phyloP scores from a whole-genome alignment of 1,140 invertebrate species.

The Pissodes strobi region DNA sequence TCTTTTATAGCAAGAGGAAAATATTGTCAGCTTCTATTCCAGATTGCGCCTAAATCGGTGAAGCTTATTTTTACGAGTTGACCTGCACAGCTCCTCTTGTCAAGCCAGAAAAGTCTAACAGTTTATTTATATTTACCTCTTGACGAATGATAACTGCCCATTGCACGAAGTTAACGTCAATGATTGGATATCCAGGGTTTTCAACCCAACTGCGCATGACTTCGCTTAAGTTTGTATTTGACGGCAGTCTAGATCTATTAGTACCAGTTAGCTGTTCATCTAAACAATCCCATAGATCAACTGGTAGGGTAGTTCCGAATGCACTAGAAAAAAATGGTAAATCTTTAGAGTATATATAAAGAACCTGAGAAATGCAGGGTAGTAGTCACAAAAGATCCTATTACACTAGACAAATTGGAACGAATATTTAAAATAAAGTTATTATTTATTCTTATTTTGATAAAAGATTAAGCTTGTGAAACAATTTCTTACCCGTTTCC shows the following conservation, averaged over 20 bases:
- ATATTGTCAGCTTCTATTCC: no score
- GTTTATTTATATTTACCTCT: conserved; percentile 28
- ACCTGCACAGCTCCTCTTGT: no score
- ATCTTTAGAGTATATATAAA: conserved; percentile 22
- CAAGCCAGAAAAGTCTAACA: no score
- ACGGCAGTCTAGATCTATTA: conserved; percentile 28
- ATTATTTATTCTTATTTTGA: no score
- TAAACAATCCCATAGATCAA: conserved; percentile 36
- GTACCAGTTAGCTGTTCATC: conserved; percentile 32
- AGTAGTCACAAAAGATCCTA: no score
- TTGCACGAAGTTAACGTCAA: conserved; percentile 45
- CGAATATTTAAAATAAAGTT: no score
- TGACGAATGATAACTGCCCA: conserved; percentile 36
- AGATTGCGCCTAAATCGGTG: no score
- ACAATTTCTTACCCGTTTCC: no score
- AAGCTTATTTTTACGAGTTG: no score
- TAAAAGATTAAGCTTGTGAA: no score
- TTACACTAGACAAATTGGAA: no score
- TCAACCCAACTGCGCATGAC: conserved; percentile 67
- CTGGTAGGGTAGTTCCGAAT: conserved; percentile 30
- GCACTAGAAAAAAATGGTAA: conserved; percentile 29
- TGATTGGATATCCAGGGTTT: conserved; percentile 66
- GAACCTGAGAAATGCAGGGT: neutral
- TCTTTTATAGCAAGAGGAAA: no score
- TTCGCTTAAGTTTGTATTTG: conserved; percentile 49